Evolutionary conservation across 2,797 vertebrate species (phyloP).

Genomic region (Phalanger gymnotis): DNA sequence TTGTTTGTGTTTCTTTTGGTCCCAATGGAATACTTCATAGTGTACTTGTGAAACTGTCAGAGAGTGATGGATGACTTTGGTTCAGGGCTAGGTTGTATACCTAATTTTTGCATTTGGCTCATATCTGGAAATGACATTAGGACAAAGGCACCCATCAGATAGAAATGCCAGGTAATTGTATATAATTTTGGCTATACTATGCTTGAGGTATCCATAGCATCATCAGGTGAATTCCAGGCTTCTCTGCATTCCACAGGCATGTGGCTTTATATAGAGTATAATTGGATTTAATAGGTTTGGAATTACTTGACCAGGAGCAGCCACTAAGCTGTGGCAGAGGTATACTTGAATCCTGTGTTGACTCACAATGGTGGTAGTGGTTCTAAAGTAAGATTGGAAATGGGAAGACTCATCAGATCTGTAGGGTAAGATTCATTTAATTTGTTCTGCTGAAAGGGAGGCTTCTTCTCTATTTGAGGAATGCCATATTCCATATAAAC

Average conservation of each 20-base stretch:
- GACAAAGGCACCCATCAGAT: not conserved
- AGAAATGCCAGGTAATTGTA: conserved; percentile 3
- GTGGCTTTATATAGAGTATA: not conserved
- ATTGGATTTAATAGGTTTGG: not conserved
- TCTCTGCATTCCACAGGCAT: conserved; percentile 18
- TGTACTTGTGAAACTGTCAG: not conserved
- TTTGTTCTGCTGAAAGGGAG: not conserved
- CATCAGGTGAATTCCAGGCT: not conserved
- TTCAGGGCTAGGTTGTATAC: conserved; percentile 22
- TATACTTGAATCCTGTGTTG: not conserved
- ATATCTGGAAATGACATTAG: conserved; percentile 27
- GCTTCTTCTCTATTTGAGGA: not conserved
- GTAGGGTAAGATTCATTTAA: not conserved
- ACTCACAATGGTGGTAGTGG: not conserved
- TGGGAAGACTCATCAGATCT: conserved; percentile 24
- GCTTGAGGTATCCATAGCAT: not conserved
- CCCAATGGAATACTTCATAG: not conserved
- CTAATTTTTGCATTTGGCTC: conserved; percentile 15
- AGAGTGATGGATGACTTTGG: conserved; percentile 7
- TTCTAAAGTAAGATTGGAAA: not conserved
- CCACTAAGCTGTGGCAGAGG: conserved; percentile 2
- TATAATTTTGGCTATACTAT: not conserved
- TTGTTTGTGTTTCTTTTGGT: conserved; percentile 30
- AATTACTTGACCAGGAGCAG: conserved; percentile 3
- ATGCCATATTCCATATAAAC: conserved; percentile 9